Evolutionary conservation across 2,797 vertebrate species (phyloP), one percentile per base, ranked within the genome.

Genomic region (Cossypha heuglini): DNA sequence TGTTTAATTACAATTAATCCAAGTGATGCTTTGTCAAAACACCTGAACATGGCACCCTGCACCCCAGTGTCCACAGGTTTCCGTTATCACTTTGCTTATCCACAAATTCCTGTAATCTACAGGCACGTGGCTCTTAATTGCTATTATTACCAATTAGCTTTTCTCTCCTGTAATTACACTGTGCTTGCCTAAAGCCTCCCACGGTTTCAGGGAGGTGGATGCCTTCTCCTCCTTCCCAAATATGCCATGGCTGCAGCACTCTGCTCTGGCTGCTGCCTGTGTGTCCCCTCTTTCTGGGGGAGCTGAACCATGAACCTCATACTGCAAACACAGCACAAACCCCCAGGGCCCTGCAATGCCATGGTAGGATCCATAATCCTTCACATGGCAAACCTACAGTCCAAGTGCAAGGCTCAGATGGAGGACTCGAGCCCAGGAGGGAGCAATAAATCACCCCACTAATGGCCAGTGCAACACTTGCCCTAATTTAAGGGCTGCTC

Each of bases 131-230:
- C 61, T 95, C 88, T 89, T 96, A 94, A 96, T 85, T 92, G 92
- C 81, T 96, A 93, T 88, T 92, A 94, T 95, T 95, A 93, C 29
- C 88, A 92, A 97, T 97, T 96, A 96, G 86, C 92, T 94, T 96
- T 89, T 58, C 81, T 88, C 78, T 95, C 67, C 45, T 71, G 54
- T 95, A 95, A 97, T 97, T 97, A 93, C 68, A 49, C 73, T 11
- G 19, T 63, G 80, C 54, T 84, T 77, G 43, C 61, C 72, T 94
- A 37, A 87, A 62, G 76, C 25, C 71, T 82, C 81, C 45, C 1
- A 14, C 43, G 64, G 83, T 54, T 81, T 73, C 11, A 0, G 54
- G 35, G 48, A 74, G 43, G 64, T 20, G 49, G 85, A 69, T 52
- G 64, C 61, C 51, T 80, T 78, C 73, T 63, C 66, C 37, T 54